These are phyloP conservation scores for Coleophora flavipennella DNA, from an alignment of 2,888 invertebrate genomes.

Conservation along the genomic window DNA sequence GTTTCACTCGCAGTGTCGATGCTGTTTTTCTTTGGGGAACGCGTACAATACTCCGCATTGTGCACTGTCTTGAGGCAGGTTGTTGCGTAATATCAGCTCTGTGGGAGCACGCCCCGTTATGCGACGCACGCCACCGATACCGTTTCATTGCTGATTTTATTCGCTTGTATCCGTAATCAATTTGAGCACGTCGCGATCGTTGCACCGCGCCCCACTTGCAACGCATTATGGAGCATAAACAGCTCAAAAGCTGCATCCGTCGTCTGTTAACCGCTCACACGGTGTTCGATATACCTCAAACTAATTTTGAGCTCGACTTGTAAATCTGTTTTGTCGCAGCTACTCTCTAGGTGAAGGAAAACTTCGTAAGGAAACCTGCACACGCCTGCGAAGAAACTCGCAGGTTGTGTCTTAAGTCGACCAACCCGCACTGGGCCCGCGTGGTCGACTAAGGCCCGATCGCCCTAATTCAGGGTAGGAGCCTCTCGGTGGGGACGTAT, in stretches of 20 bases:
- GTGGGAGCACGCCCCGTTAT: slow-evolving; percentile 67
- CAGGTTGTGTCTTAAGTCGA: no score
- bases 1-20: slow-evolving; percentile 42
- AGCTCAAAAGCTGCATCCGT: slow-evolving; percentile 34
- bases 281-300: slow-evolving; percentile 28
- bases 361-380: no score
- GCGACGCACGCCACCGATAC: slow-evolving; percentile 66
- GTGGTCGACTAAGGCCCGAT: no score
- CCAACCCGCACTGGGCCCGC: no score
- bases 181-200: slow-evolving; percentile 47
- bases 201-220: slow-evolving; percentile 52
- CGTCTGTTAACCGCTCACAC: slow-evolving; percentile 34
- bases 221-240: slow-evolving; percentile 50
- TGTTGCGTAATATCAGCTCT: slow-evolving; percentile 56
- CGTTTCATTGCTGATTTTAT: slow-evolving; percentile 69
- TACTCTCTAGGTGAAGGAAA: no score
- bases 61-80: slow-evolving; percentile 41
- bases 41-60: slow-evolving; percentile 47
- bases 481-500: no score
- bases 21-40: slow-evolving; percentile 44
- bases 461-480: no score
- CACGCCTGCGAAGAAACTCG: no score
- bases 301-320: slow-evolving; percentile 36
- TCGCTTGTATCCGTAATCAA: slow-evolving; percentile 67
- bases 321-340: slow-evolving; percentile 33